Evolutionary conservation across 2,888 invertebrate species (phyloP).

Genomic region (Drosophila flavopinicola): DNA sequence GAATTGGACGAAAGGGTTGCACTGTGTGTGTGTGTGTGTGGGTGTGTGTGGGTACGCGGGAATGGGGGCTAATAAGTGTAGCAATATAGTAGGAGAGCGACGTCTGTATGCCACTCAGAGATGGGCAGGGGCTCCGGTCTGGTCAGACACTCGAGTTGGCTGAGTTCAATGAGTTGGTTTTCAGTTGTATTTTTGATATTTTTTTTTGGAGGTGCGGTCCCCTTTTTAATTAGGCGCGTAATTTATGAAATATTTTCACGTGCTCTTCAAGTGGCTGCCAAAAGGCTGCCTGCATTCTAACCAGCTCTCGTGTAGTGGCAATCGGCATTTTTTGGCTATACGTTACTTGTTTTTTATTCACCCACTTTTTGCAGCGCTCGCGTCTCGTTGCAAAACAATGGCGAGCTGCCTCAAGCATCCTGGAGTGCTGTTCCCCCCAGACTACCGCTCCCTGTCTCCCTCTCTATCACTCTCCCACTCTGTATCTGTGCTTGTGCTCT

Average conservation of each 20-base stretch:
- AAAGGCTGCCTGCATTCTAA: slow-evolving; percentile 63
- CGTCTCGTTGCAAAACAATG: slow-evolving; percentile 57
- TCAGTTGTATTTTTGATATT: slow-evolving; percentile 15
- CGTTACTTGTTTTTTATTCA: slow-evolving; percentile 39
- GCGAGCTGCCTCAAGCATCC: slow-evolving; percentile 55
- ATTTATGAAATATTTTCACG: slow-evolving; percentile 75
- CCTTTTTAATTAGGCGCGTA: slow-evolving; percentile 77
- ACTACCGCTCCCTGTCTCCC: background rate
- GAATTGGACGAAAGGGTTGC: slow-evolving; percentile 38
- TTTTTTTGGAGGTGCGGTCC: slow-evolving; percentile 17
- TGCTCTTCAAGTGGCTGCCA: slow-evolving; percentile 71
- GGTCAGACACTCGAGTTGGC: slow-evolving; percentile 71
- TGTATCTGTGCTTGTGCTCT: slow-evolving; percentile 24
- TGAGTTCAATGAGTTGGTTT: slow-evolving; percentile 62
- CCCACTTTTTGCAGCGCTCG: slow-evolving; percentile 64
- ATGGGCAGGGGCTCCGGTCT: slow-evolving; percentile 45
- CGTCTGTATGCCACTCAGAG: slow-evolving; percentile 41
- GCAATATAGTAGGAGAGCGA: slow-evolving; percentile 59
- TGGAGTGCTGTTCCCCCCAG: slow-evolving; percentile 24
- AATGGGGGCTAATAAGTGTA: slow-evolving; percentile 60
- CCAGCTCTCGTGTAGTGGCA: slow-evolving; percentile 40
- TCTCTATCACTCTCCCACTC: background rate
- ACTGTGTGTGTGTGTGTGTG: background rate
- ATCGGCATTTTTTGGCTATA: slow-evolving; percentile 45
- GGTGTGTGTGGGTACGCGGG: background rate